A percentile compares a stretch with the other conserved stretches of the same genome.
Conservation (phyloP, 2,888 invertebrate genomes). For the Glaucopsyche alexis region DNA sequence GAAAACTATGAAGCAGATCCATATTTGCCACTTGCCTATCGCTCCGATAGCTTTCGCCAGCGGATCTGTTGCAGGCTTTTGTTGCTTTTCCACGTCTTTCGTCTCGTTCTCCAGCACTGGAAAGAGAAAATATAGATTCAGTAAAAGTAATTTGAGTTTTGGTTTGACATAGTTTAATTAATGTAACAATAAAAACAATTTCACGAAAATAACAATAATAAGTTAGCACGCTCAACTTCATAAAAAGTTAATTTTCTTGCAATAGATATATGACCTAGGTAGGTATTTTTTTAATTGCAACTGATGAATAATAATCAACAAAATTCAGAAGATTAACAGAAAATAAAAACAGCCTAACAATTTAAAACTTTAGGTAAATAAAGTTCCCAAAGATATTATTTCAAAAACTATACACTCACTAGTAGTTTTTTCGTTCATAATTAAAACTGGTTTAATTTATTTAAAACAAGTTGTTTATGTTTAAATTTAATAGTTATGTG, state of each 20-base stretch:
- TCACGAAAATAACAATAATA: neutral
- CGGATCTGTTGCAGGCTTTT: constrained; percentile 75
- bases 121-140: constrained; percentile 42
- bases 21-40: constrained; percentile 87
- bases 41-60: constrained; percentile 85
- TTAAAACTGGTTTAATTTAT: neutral
- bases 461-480: neutral
- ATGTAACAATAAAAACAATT: neutral
- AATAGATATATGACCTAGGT: no score
- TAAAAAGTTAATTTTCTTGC: neutral
- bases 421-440: constrained; percentile 7
- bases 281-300: no score
- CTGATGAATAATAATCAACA: no score
- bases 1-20: constrained; percentile 84
- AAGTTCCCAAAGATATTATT: neutral
- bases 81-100: constrained; percentile 52
- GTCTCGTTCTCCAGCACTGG: constrained; percentile 67
- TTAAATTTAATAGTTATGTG: neutral
- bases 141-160: neutral
- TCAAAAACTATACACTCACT: neutral
- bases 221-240: neutral
- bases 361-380: no score
- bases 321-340: no score
- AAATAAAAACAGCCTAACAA: no score
- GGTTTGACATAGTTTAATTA: neutral